A percentile compares a stretch with the other conserved stretches of the same genome.
Conservation (phyloP, 35 echinoderm and acorn worm species). For the Anneissia japonica region DNA sequence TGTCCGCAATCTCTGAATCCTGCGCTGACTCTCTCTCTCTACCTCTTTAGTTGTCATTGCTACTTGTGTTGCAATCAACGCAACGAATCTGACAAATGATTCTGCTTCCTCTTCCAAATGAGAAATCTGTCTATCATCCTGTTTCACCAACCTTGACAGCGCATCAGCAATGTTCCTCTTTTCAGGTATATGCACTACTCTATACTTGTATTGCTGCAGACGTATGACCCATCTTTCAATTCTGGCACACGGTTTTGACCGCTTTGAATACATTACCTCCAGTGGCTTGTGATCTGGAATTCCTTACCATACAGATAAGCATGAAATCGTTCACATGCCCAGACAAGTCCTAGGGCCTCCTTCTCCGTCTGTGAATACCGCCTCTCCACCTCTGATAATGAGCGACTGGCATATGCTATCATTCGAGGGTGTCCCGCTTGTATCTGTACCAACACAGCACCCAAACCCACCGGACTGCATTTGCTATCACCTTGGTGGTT, state of each 20-base stretch:
- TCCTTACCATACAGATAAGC: slow-evolving; percentile 34
- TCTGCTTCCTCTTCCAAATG: neutral
- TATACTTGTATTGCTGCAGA: slow-evolving; percentile 15
- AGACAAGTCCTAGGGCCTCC: slow-evolving; percentile 44
- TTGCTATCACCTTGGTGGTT: slow-evolving; percentile 14
- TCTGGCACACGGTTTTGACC: slow-evolving; percentile 39
- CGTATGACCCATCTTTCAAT: slow-evolving; percentile 21
- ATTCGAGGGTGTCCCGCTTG: neutral
- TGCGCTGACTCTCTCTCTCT: neutral
- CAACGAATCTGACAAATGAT: neutral
- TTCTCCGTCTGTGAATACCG: slow-evolving; percentile 53
- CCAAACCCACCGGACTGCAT: slow-evolving; percentile 51
- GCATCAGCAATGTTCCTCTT: slow-evolving; percentile 13
- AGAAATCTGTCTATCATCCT: neutral
- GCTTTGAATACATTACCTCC: slow-evolving; percentile 10
- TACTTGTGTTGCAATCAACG: neutral
- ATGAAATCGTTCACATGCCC: slow-evolving; percentile 45
- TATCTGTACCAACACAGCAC: slow-evolving; percentile 26
- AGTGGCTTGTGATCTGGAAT: slow-evolving; percentile 49
- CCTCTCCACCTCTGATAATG: slow-evolving; percentile 39
- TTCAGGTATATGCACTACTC: neutral
- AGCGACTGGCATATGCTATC: slow-evolving; percentile 27
- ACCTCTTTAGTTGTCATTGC: neutral
- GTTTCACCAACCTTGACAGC: neutral
- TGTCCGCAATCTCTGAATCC: neutral